Evolutionary conservation across 2,797 vertebrate species (phyloP).

Genomic region (Chanos chanos): DNA sequence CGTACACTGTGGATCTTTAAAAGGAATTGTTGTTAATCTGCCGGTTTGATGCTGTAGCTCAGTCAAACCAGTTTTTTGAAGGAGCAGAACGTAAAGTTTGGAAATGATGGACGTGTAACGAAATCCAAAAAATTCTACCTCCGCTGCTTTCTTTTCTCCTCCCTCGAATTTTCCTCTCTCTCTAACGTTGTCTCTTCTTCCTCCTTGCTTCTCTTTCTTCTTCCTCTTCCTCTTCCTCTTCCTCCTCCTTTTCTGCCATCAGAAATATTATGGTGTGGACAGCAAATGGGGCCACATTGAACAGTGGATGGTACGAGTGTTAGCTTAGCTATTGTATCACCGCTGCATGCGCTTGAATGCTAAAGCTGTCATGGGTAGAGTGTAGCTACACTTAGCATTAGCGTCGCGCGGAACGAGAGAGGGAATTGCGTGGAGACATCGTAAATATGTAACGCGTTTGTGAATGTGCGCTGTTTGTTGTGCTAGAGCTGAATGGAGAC

Average conservation of each 20-base stretch:
- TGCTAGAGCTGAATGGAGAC: too few relatives aligned
- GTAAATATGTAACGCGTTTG: too few relatives aligned
- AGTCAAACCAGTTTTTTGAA: too few relatives aligned
- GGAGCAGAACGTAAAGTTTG: too few relatives aligned
- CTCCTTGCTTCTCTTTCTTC: neutral
- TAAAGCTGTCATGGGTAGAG: neutral
- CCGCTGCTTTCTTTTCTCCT: neutral
- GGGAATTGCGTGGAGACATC: too few relatives aligned
- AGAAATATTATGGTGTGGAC: conserved; percentile 95
- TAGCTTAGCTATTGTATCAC: conserved; percentile 12
- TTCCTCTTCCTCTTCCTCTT: neutral
- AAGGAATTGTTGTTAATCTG: too few relatives aligned
- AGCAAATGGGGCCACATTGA: conserved; percentile 96
- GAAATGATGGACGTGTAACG: too few relatives aligned
- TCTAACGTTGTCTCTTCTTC: neutral
- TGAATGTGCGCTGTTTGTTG: too few relatives aligned
- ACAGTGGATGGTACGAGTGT: conserved; percentile 90
- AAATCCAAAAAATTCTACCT: neutral
- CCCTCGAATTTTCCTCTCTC: neutral
- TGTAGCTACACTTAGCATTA: neutral
- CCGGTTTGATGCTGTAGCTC: too few relatives aligned
- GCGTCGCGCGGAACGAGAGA: too few relatives aligned
- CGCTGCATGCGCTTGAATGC: conserved; percentile 24
- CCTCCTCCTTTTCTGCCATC: conserved; percentile 43
- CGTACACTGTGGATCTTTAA: too few relatives aligned